Evolutionary conservation across 2,888 invertebrate genomes (phyloP), one percentile per base, ranked within the genome.

Genomic region (Latrodectus elegans): DNA sequence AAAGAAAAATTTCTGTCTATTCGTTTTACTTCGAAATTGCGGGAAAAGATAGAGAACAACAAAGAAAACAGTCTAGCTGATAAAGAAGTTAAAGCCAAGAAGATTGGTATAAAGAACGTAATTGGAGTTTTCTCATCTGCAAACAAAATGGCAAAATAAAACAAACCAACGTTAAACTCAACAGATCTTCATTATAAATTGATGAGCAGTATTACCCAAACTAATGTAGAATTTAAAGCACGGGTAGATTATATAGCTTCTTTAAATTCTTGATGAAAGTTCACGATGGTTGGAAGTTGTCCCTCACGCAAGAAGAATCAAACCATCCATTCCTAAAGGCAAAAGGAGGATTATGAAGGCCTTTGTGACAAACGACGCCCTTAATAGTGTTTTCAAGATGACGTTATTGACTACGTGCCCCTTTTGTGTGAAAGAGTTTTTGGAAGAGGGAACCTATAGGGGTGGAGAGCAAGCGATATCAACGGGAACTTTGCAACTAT

Each of bases 291-390:
- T 26, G 65, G 53, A 38, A 53, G 9, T 49, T 70, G 82, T 60
- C 65, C 80, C 80, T 64, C 78, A 71, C 78, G 70, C 71, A 49
- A 12, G n/a, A 52, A 72, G 49, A 26, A 22, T 11, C 67, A 70
- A 17, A 49, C 52, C 52, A 60, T 17, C 38, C 71, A 51, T 64
- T 51, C 38, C 67, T 26, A 65, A 73, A 67, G 67, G 55, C 73
- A 51, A 64, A 51, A 22, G 51, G 52, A 60, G 83, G 84, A 84
- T 84, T 84, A 84, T 77, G 77, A 84, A 77, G 12, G 72, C 65
- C 77, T 77, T 84, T 77, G 84, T 84, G 84, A 84, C 84, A 84
- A 84, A 84, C 72, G 84, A 84, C 84, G 49, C 17, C 67, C 84
- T 84, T 84, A 84, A 84, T 84, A 78, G 77, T 73, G 84, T 84